Conservation (phyloP, 2,888 invertebrate genomes). For the Noctua janthe region DNA sequence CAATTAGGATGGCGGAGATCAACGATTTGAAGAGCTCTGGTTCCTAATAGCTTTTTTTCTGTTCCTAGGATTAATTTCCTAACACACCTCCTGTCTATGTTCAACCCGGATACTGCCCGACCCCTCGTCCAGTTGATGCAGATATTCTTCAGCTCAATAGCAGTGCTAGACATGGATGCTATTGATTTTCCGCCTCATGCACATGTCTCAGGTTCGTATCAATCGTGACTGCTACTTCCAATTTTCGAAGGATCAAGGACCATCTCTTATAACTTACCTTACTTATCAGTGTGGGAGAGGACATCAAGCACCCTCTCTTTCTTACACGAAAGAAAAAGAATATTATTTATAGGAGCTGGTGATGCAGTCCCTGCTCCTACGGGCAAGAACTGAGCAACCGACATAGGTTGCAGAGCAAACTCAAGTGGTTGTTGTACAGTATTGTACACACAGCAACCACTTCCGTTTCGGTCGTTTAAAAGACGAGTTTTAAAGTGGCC, state of each 20-base stretch:
- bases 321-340: neutral
- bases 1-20: too few relatives aligned
- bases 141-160: constrained; percentile 23
- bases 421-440: neutral
- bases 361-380: neutral
- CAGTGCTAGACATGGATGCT: constrained; percentile 27
- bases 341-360: neutral
- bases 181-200: constrained; percentile 35
- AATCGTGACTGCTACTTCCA: neutral
- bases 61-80: constrained; percentile 51
- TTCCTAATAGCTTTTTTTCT: neutral
- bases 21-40: too few relatives aligned
- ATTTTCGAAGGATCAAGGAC: neutral
- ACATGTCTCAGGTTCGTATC: constrained; percentile 28
- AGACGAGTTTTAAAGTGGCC: neutral
- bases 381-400: neutral
- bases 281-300: neutral
- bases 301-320: neutral
- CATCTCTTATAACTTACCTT: neutral
- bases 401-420: neutral
- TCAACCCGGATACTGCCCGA: constrained; percentile 28
- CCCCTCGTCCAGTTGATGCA: constrained; percentile 35
- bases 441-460: too few relatives aligned
- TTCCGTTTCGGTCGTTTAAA: too few relatives aligned
- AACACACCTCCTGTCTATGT: constrained; percentile 20